A percentile compares a stretch with the other conserved stretches of the same genome.
phyloP scores from a whole-genome alignment of 2,797 vertebrate species.

The Masticophis lateralis region DNA sequence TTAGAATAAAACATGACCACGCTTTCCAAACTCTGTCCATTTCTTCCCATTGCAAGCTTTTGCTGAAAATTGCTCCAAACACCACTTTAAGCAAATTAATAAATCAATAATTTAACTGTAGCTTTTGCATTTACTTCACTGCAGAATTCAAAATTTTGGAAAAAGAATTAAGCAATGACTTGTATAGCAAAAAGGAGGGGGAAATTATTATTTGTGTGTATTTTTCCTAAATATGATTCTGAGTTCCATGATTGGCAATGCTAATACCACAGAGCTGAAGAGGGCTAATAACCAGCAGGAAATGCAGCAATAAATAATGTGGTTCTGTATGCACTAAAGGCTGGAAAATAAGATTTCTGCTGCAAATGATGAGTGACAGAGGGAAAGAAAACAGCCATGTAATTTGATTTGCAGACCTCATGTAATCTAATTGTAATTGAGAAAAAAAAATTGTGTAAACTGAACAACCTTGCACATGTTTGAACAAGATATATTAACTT shows the following conservation, averaged over 20 bases:
- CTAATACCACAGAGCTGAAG: constrained; percentile 35
- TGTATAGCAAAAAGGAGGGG: constrained; percentile 13
- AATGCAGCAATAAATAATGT: constrained; percentile 61
- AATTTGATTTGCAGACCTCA: constrained; percentile 50
- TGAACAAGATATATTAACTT: constrained; percentile 34
- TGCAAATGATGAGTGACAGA: constrained; percentile 60
- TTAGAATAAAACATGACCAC: neutral
- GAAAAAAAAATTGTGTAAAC: constrained; percentile 25
- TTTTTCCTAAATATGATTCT: constrained; percentile 45
- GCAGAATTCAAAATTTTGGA: constrained; percentile 1
- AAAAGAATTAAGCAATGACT: neutral
- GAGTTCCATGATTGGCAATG: constrained; percentile 17
- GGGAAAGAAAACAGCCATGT: constrained; percentile 29
- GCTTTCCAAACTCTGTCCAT: neutral
- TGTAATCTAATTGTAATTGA: constrained; percentile 32
- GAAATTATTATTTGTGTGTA: constrained; percentile 20
- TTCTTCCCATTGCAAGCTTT: neutral
- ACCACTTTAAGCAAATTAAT: neutral
- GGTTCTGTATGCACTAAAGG: constrained; percentile 39
- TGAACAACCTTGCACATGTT: constrained; percentile 26
- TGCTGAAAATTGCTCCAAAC: neutral
- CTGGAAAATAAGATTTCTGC: constrained; percentile 57
- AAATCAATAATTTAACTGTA: neutral
- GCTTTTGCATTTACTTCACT: neutral
- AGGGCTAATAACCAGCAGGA: constrained; percentile 55